Evolutionary conservation across 2,888 invertebrate genomes (phyloP).

Genomic region (Odiellus spinosus): DNA sequence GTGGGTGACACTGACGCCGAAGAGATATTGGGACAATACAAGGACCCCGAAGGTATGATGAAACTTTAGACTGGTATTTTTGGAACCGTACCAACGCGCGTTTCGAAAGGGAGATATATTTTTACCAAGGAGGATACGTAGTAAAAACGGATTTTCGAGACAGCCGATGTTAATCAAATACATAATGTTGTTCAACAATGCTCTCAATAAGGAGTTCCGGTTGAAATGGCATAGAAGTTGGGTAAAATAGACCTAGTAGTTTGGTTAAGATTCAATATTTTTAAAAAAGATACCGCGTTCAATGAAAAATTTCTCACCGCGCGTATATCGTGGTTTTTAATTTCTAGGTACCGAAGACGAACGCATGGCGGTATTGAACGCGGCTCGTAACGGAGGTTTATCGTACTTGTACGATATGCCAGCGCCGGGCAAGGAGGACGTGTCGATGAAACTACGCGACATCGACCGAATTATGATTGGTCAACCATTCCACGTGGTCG

Average conservation of each 20-base stretch:
- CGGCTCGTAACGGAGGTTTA: conserved; percentile 38
- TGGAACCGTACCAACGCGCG: neutral
- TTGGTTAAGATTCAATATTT: too few species aligned
- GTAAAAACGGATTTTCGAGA: too few species aligned
- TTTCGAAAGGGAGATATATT: too few species aligned
- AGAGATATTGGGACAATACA: conserved; percentile 52
- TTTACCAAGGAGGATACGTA: too few species aligned
- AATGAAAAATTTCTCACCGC: too few species aligned
- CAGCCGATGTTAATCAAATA: too few species aligned
- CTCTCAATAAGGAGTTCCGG: too few species aligned
- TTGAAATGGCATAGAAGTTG: too few species aligned
- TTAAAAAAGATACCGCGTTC: too few species aligned
- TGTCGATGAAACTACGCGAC: conserved; percentile 41
- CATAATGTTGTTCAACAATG: too few species aligned
- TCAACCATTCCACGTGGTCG: conserved; percentile 47
- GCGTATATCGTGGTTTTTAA: too few species aligned
- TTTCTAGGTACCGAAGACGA: conserved; percentile 48
- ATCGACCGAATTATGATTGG: conserved; percentile 48
- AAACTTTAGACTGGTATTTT: neutral
- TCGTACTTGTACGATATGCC: conserved; percentile 22
- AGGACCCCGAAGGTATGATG: conserved; percentile 45
- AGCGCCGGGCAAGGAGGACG: conserved; percentile 28
- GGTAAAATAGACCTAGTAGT: too few species aligned
- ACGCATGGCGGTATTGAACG: conserved; percentile 54
- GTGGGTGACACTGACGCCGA: conserved; percentile 52